Base-by-base conservation (phyloP, 2,888 invertebrate genomes). In the Eupsilia transversa region DNA sequence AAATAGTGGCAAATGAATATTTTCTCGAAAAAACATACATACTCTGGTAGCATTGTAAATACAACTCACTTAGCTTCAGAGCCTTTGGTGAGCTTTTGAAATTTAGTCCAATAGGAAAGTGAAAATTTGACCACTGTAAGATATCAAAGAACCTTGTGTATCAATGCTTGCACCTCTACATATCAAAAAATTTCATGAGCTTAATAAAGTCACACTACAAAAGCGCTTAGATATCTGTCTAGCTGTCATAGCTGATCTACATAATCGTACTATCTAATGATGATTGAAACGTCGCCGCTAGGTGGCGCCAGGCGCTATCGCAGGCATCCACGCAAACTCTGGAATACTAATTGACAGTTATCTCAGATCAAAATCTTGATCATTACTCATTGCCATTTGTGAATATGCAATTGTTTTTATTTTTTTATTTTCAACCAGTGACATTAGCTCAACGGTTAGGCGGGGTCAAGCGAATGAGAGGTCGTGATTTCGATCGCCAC, bases 241-340 rank as follows among this genome's bases (percentile, higher is more conserved):
- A 57, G n/a, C 71, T 64, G 14, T 3, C 23, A 14, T 10, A 49
- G 56, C 67, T 75, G 41, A 59, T 72, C 56, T 77, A 70, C 82
- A 85, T 89, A 92, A 93, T 92, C 87, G 89, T 86, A 88, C 88
- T 86, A 88, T 87, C 84, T 91, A 91, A 91, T 91, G 89, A 92
- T 92, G 92, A 93, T 91, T 91, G 90, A 91, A 91, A 78, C 75
- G 88, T 85, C 87, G 88, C 80, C 88, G 80, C 85, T 70, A 87
- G 85, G 83, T 89, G 93, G 93, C 93, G 94, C 93, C 93, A 88
- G 77, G 79, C 85, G 75, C 85, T 93, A 94, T 94, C 94, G 86
- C 87, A 86, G 86, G 85, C 89, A 92, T 90, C 91, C 61, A 87
- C 76, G 88, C 87, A 82, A 87, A 87, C 90, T 88, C 82, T 84